A percentile compares a stretch with the other conserved stretches of the same genome.
Conservation (phyloP, 2,888 invertebrate species). For the Ophion costatus region DNA sequence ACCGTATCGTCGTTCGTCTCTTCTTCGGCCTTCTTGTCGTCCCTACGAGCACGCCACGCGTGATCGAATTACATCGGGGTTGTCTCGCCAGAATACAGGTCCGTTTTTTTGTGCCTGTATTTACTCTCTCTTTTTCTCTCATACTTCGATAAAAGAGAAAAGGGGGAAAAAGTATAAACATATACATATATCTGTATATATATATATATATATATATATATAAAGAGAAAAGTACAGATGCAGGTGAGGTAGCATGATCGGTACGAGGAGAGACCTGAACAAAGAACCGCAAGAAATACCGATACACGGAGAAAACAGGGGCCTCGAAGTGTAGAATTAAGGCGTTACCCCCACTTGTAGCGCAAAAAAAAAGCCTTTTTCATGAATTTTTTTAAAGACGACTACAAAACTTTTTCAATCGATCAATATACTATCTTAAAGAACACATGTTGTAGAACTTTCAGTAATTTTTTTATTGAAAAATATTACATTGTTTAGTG, state of each 20-base stretch:
- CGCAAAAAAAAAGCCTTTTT: too few species aligned
- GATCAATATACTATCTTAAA: too few species aligned
- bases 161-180: too few species aligned
- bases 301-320: too few species aligned
- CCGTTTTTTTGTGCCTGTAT: constrained; percentile 15
- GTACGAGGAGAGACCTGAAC: constrained; percentile 77
- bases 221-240: constrained; percentile 69
- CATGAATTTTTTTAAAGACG: too few species aligned
- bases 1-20: constrained; percentile 57
- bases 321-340: too few species aligned
- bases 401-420: too few species aligned
- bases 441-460: too few species aligned
- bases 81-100: constrained; percentile 24
- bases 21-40: constrained; percentile 59
- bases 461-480: too few species aligned
- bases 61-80: constrained; percentile 79
- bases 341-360: too few species aligned
- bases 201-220: neutral
- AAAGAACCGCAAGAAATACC: constrained; percentile 82
- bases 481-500: too few species aligned
- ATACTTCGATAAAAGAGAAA: neutral
- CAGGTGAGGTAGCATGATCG: constrained; percentile 73
- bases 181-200: too few species aligned
- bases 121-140: neutral
- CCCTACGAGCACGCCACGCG: constrained; percentile 76